Percentiles rank a stretch among this genome's conserved stretches.
Conservation (phyloP, 53 echinoderm and acorn worm genomes). For the Holothuria scabra region DNA sequence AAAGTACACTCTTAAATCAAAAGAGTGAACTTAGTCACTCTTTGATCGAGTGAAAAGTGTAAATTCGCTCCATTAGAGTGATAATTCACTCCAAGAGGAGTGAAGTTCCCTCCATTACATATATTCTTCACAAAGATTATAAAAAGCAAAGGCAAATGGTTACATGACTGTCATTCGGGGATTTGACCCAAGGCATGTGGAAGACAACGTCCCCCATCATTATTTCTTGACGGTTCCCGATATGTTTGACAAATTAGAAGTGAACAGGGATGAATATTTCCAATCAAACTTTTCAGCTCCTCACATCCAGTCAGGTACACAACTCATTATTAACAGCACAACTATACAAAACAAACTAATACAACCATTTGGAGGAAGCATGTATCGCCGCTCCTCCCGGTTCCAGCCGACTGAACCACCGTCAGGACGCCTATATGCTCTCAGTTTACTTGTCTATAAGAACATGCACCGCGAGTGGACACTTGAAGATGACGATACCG, state of each 20-base stretch:
- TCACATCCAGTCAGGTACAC: slow-evolving; percentile 38
- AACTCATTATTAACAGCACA: slow-evolving; percentile 44
- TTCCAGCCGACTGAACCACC: slow-evolving; percentile 11
- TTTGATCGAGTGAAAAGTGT: too few species aligned
- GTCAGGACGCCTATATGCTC: slow-evolving; percentile 32
- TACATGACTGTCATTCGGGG: slow-evolving; percentile 24
- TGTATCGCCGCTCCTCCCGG: slow-evolving; percentile 10
- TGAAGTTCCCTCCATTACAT: too few species aligned
- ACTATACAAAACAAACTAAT: slow-evolving; percentile 37
- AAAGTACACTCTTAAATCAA: too few species aligned
- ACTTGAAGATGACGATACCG: slow-evolving; percentile 25
- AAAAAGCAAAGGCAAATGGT: too few species aligned
- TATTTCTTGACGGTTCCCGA: slow-evolving; percentile 23
- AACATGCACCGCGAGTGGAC: slow-evolving; percentile 31
- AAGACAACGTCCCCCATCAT: neutral
- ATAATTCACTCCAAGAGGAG: too few species aligned
- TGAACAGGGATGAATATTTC: slow-evolving; percentile 7
- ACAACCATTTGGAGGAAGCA: slow-evolving; percentile 24
- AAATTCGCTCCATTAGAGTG: too few species aligned
- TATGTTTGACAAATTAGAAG: slow-evolving; percentile 24
- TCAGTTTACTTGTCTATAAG: slow-evolving; percentile 26
- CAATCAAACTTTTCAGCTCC: slow-evolving; percentile 15
- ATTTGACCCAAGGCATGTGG: neutral
- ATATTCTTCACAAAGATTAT: too few species aligned
- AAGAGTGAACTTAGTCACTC: too few species aligned